Evolutionary conservation across 1,140 invertebrate genomes (phyloP).

Genomic region (Panagrolaimus sp.): DNA sequence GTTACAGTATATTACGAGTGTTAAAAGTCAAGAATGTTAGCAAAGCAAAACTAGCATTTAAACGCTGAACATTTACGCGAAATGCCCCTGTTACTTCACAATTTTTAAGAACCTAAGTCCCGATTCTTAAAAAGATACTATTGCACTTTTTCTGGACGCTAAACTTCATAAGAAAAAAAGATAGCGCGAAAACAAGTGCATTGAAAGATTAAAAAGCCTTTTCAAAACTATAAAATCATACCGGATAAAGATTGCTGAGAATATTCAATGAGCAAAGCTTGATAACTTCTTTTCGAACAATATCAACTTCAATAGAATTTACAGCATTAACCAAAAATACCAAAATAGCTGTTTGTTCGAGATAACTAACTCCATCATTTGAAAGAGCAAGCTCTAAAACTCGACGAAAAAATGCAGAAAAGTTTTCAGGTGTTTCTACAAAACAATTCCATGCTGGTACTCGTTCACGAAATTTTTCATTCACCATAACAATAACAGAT

Average conservation of each 20-base stretch:
- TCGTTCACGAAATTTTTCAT: constrained; percentile 93
- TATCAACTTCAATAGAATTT: constrained; percentile 80
- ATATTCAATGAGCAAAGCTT: constrained; percentile 74
- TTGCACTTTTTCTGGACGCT: too few relatives aligned
- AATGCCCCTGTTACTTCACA: too few relatives aligned
- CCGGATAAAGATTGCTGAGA: constrained; percentile 82
- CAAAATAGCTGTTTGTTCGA: constrained; percentile 78
- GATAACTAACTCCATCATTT: constrained; percentile 62
- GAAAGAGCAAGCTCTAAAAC: constrained; percentile 68
- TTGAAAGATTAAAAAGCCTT: too few relatives aligned
- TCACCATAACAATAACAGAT: constrained; percentile 92
- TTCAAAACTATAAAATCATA: too few relatives aligned
- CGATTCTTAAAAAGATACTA: too few relatives aligned
- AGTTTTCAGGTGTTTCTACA: constrained; percentile 22
- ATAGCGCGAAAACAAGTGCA: too few relatives aligned
- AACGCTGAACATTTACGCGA: too few relatives aligned
- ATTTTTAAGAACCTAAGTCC: too few relatives aligned
- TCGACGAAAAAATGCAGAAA: constrained; percentile 75
- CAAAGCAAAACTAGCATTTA: too few relatives aligned
- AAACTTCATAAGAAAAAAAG: too few relatives aligned
- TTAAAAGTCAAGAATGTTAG: too few relatives aligned
- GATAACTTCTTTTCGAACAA: constrained; percentile 86
- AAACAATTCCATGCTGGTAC: constrained; percentile 80
- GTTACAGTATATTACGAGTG: too few relatives aligned
- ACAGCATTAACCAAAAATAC: constrained; percentile 92